A percentile compares a stretch with the other conserved stretches of the same genome.
phyloP scores from a whole-genome alignment of 1,140 invertebrate species.

The Metaphire vulgaris region DNA sequence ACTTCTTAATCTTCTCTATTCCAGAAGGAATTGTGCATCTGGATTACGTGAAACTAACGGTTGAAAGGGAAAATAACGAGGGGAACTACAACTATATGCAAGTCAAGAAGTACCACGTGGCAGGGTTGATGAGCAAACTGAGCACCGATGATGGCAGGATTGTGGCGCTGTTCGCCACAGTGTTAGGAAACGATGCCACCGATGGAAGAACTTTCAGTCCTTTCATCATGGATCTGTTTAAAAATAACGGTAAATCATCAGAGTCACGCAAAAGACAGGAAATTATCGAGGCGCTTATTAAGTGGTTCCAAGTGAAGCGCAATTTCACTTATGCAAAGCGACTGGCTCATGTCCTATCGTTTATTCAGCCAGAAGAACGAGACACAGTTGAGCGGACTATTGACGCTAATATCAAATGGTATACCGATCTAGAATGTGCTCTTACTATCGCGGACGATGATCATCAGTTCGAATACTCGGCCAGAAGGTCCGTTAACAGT shows the following conservation, averaged over 20 bases:
- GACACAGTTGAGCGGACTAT: neutral
- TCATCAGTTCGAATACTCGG: neutral
- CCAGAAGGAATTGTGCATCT: constrained; percentile 66
- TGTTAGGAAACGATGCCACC: constrained; percentile 11
- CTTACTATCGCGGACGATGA: neutral
- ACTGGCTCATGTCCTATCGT: neutral
- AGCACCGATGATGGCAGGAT: neutral
- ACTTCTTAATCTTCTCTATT: constrained; percentile 80
- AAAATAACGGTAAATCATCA: too few relatives aligned
- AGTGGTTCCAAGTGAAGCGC: too few relatives aligned
- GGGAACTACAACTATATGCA: constrained; percentile 18
- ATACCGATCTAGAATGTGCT: neutral
- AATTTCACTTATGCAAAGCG: too few relatives aligned
- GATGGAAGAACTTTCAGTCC: constrained; percentile 1
- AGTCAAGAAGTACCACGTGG: constrained; percentile 1
- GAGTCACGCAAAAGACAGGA: too few relatives aligned
- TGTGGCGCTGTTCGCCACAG: constrained; percentile 11
- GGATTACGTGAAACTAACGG: constrained; percentile 57
- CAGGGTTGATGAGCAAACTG: neutral
- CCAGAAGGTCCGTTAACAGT: neutral
- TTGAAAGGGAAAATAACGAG: constrained; percentile 25
- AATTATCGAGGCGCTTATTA: too few relatives aligned
- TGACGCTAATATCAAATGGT: too few relatives aligned
- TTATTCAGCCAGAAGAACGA: neutral
- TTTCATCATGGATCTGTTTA: too few relatives aligned